Percentiles rank a stretch among this genome's conserved stretches.
Evolutionary conservation across 1,140 invertebrate genomes (phyloP).

Genomic region (Zaprionus tsacasi): DNA sequence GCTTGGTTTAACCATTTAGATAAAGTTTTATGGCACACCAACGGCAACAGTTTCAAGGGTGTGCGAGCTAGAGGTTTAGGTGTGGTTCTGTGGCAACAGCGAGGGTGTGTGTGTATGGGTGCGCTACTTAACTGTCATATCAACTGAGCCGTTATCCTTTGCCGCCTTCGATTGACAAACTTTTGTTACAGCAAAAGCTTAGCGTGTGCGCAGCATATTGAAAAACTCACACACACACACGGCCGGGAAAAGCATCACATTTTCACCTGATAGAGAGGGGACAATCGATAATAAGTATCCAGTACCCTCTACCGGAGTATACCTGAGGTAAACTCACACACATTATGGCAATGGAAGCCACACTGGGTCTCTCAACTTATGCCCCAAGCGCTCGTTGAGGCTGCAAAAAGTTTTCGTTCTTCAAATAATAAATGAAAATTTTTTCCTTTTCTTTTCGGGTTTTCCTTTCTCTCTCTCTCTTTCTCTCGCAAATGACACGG

Average conservation of each 20-base stretch:
- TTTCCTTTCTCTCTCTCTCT: background rate
- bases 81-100: background rate
- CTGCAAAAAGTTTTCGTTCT: constrained; percentile 62
- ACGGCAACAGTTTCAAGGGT: constrained; percentile 42
- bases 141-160: constrained; percentile 50
- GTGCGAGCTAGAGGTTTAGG: constrained; percentile 12
- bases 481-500: constrained; percentile 8
- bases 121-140: constrained; percentile 44
- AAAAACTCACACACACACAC: constrained; percentile 25
- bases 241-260: constrained; percentile 40
- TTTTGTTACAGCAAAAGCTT: constrained; percentile 50
- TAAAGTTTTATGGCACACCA: constrained; percentile 79
- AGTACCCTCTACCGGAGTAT: background rate
- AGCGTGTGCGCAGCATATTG: constrained; percentile 70
- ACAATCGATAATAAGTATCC: constrained; percentile 74
- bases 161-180: constrained; percentile 68
- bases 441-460: constrained; percentile 18
- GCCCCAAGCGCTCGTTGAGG: constrained; percentile 32
- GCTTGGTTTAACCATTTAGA: constrained; percentile 74
- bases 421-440: constrained; percentile 75
- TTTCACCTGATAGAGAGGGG: constrained; percentile 67
- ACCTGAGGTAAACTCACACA: constrained; percentile 27
- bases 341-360: constrained; percentile 26
- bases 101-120: constrained; percentile 10
- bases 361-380: constrained; percentile 12